Percentiles rank a stretch among this genome's conserved stretches.
These are phyloP conservation scores for Antheraea pernyi DNA, from an alignment of 1,140 invertebrate species.

Conservation along the genomic window DNA sequence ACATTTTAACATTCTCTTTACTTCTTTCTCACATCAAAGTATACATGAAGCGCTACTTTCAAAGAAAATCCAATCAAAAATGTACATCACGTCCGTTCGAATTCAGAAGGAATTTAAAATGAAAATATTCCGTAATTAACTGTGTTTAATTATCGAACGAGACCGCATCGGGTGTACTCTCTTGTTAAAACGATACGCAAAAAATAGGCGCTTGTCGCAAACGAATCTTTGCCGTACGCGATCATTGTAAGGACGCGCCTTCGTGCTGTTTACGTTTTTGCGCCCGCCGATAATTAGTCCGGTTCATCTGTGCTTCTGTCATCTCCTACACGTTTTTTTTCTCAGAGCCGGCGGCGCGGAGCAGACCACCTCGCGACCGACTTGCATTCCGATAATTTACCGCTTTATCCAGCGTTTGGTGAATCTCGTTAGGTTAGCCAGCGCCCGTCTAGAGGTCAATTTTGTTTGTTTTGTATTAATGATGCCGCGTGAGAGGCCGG, in stretches of 20 bases:
- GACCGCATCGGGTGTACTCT: slow-evolving; percentile 36
- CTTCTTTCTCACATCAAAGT: background rate
- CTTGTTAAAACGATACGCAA: slow-evolving; percentile 40
- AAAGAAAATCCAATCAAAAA: slow-evolving; percentile 40
- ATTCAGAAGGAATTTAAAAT: slow-evolving; percentile 32
- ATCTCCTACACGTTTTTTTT: slow-evolving; percentile 71
- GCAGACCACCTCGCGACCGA: slow-evolving; percentile 62
- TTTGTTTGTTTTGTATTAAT: slow-evolving; percentile 78
- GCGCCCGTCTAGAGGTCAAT: slow-evolving; percentile 68
- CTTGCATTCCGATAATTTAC: slow-evolving; percentile 75
- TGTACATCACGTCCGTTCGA: slow-evolving; percentile 34
- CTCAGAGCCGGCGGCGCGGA: slow-evolving; percentile 29
- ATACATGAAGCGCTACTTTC: background rate
- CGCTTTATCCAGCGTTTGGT: slow-evolving; percentile 73
- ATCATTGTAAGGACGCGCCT: slow-evolving; percentile 38
- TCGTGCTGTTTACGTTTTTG: slow-evolving; percentile 46
- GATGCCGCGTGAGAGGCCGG: slow-evolving; percentile 61
- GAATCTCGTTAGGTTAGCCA: slow-evolving; percentile 75
- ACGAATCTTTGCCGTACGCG: slow-evolving; percentile 42
- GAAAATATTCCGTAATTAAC: slow-evolving; percentile 53
- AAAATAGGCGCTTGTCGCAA: slow-evolving; percentile 39
- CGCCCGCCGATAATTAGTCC: slow-evolving; percentile 52
- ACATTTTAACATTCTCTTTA: background rate
- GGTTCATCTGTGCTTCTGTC: slow-evolving; percentile 63
- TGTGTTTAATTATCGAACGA: slow-evolving; percentile 44